A percentile compares a stretch with the other conserved stretches of the same genome.
Conservation (phyloP, 2,888 invertebrate genomes). For the Apamea epomidion region DNA sequence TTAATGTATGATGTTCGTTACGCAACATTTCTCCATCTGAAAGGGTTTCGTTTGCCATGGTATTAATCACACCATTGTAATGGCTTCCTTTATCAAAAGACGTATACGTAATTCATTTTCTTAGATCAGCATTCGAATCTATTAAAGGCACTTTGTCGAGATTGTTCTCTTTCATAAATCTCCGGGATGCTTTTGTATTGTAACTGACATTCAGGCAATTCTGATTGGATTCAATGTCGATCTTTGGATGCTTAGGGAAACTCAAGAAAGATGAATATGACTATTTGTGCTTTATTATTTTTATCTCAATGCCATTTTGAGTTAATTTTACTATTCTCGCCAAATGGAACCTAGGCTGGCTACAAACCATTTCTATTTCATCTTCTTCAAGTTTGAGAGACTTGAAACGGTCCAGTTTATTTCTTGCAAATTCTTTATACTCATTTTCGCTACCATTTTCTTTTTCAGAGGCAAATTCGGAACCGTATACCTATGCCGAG, state of each 20-base stretch:
- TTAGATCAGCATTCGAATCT: conserved; percentile 40
- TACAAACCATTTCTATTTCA: background rate
- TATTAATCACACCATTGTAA: conserved; percentile 49
- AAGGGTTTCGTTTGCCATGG: conserved; percentile 30
- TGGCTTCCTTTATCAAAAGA: conserved; percentile 40
- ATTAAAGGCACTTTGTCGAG: conserved; percentile 29
- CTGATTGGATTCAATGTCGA: conserved; percentile 7
- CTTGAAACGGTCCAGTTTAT: background rate
- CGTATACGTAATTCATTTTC: conserved; percentile 41
- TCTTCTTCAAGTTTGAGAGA: background rate
- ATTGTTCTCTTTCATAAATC: conserved; percentile 40
- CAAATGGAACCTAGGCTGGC: background rate
- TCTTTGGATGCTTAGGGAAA: background rate
- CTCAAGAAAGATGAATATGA: background rate
- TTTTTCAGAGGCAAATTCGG: conserved; percentile 97
- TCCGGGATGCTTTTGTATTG: conserved; percentile 26
- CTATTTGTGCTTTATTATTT: conserved; percentile 2
- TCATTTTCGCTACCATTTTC: background rate
- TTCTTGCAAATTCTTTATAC: background rate
- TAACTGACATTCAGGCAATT: conserved; percentile 22
- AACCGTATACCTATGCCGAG: conserved; percentile 97
- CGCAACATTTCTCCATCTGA: conserved; percentile 41
- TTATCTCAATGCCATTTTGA: background rate
- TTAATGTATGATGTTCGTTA: conserved; percentile 45
- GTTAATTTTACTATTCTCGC: background rate